Percentiles rank a stretch among this genome's conserved stretches.
Conservation (phyloP, 2,888 invertebrate species). For the Acholoe squamosa region DNA sequence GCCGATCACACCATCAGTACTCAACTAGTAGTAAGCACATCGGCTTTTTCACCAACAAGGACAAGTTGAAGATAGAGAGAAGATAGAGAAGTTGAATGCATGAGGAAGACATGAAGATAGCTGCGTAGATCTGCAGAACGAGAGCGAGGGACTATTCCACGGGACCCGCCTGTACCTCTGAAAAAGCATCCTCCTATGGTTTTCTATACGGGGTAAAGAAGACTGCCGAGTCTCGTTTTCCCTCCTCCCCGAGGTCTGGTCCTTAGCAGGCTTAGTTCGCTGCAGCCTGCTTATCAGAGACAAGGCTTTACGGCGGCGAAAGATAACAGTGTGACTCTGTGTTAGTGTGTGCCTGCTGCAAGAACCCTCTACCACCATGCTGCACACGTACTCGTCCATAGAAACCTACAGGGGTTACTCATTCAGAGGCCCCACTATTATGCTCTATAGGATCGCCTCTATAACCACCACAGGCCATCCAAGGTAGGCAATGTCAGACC, state of each 20-base stretch:
- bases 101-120: not conserved
- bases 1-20: not conserved
- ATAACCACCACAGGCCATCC: constrained; percentile 56
- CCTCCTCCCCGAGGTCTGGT: not conserved
- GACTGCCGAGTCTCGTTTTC: not conserved
- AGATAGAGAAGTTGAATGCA: not conserved
- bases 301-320: constrained; percentile 9
- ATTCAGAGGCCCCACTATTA: constrained; percentile 59
- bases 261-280: not conserved
- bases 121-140: not conserved
- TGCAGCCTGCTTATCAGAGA: constrained; percentile 9
- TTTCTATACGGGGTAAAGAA: constrained; percentile 32
- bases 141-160: not conserved
- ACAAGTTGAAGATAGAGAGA: not conserved
- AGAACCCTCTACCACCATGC: not conserved
- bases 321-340: constrained; percentile 43
- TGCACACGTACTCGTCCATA: constrained; percentile 61
- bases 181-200: constrained; percentile 54
- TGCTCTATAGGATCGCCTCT: constrained; percentile 59
- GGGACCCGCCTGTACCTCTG: constrained; percentile 18
- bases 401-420: constrained; percentile 62
- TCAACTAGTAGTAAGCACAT: too few species aligned
- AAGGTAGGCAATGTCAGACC: constrained; percentile 35
- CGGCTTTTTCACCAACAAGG: not conserved
- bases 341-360: constrained; percentile 27